Percentiles rank a stretch among this genome's conserved stretches.
Evolutionary conservation across 2,888 invertebrate genomes (phyloP).

Genomic region (Chironomus riparius): DNA sequence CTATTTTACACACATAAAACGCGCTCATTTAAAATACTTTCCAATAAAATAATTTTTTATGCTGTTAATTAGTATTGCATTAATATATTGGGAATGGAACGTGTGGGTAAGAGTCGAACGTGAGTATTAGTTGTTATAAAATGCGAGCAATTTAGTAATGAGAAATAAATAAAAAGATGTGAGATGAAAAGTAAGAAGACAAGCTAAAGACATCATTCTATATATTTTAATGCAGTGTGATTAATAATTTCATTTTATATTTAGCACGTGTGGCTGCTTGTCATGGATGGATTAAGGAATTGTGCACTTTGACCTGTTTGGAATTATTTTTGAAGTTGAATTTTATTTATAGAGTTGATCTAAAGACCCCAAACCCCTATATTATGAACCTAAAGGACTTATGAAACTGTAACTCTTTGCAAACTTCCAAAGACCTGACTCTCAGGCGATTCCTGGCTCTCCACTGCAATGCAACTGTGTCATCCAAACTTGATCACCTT

Average conservation of each 20-base stretch:
- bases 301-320: too few relatives aligned
- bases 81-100: background rate
- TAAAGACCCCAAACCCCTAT: too few relatives aligned
- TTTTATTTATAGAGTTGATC: too few relatives aligned
- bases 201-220: background rate
- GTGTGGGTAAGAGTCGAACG: slow-evolving; percentile 16
- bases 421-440: too few relatives aligned
- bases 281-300: too few relatives aligned
- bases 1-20: background rate
- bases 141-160: background rate
- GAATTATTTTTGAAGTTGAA: too few relatives aligned
- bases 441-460: too few relatives aligned
- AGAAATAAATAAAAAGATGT: background rate
- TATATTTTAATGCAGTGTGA: background rate
- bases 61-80: background rate
- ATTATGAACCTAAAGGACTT: too few relatives aligned
- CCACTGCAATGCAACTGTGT: too few relatives aligned
- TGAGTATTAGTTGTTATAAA: slow-evolving; percentile 21
- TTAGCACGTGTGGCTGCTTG: too few relatives aligned
- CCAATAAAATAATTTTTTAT: background rate
- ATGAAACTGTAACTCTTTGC: too few relatives aligned
- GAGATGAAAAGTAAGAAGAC: background rate
- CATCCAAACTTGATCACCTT: too few relatives aligned
- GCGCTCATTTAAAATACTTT: background rate
- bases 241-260: background rate